These are phyloP conservation scores for Apodemia hepburni DNA, from an alignment of 2,888 invertebrate genomes.

Conservation along the genomic window DNA sequence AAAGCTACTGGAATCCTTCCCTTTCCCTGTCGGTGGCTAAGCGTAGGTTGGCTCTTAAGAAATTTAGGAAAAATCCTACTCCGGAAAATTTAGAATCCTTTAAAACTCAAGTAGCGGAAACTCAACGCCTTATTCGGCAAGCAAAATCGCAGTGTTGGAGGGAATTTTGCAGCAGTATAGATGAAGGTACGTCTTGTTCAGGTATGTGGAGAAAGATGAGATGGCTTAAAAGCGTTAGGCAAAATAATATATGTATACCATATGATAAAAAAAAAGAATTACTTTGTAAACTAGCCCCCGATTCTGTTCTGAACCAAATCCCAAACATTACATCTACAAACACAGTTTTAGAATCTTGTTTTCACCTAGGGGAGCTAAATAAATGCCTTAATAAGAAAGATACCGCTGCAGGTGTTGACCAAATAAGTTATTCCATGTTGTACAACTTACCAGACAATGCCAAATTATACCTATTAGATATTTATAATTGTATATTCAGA, in stretches of 20 bases:
- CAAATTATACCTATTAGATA: not conserved
- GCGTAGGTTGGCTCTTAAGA: constrained; percentile 29
- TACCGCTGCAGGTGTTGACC: not conserved
- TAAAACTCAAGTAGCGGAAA: not conserved
- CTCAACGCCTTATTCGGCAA: not conserved
- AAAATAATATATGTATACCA: not conserved
- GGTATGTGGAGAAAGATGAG: constrained; percentile 1
- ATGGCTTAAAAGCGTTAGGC: not conserved
- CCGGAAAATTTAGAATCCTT: constrained; percentile 28
- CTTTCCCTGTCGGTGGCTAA: constrained; percentile 33
- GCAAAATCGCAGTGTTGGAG: not conserved
- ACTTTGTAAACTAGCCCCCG: too few relatives aligned
- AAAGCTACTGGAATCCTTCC: constrained; percentile 34
- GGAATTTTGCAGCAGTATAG: not conserved
- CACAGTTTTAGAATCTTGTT: not conserved
- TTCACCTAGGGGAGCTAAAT: not conserved
- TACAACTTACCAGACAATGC: constrained; percentile 1
- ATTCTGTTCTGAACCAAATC: not conserved
- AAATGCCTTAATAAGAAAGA: not conserved
- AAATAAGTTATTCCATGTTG: not conserved
- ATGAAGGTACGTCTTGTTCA: not conserved
- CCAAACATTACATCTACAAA: not conserved
- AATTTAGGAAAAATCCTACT: constrained; percentile 33
- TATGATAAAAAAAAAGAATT: not conserved
- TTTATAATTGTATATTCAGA: not conserved